phyloP scores from a whole-genome alignment of 2,888 invertebrate genomes.

The Ophraella communa region DNA sequence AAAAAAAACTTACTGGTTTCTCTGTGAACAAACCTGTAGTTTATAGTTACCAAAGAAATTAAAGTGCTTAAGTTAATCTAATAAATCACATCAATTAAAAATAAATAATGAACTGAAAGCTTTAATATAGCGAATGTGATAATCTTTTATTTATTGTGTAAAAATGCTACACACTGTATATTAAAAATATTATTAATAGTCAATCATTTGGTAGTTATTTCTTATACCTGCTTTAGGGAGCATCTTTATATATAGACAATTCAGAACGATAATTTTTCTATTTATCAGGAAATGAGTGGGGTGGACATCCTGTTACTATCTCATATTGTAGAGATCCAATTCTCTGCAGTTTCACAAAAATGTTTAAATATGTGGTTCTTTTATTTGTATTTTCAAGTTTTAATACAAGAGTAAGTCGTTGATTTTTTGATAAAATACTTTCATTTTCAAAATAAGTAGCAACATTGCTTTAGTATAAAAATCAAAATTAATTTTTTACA shows the following conservation, averaged over 20 bases:
- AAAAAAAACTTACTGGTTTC: no score
- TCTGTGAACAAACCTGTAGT: no score
- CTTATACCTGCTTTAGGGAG: conserved; percentile 20
- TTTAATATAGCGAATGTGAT: no score
- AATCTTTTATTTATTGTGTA: no score
- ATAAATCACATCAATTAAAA: no score
- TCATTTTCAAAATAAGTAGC: no score
- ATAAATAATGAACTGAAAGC: no score
- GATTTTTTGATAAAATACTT: background rate
- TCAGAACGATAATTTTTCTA: conserved; percentile 27
- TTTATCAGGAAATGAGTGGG: conserved; percentile 55
- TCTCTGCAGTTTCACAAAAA: conserved; percentile 36
- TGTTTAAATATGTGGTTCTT: conserved; percentile 33
- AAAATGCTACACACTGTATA: no score
- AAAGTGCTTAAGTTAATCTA: no score
- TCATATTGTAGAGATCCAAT: conserved; percentile 22
- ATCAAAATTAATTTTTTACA: no score
- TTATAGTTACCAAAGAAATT: no score
- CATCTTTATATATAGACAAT: conserved; percentile 22
- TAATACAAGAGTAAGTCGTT: conserved; percentile 26
- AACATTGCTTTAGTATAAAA: background rate
- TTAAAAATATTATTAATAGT: background rate
- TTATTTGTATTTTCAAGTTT: conserved; percentile 26
- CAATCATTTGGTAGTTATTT: background rate
- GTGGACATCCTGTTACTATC: conserved; percentile 50